phyloP scores from a whole-genome alignment of 1,140 invertebrate genomes.

The Euwallacea fornicatus region DNA sequence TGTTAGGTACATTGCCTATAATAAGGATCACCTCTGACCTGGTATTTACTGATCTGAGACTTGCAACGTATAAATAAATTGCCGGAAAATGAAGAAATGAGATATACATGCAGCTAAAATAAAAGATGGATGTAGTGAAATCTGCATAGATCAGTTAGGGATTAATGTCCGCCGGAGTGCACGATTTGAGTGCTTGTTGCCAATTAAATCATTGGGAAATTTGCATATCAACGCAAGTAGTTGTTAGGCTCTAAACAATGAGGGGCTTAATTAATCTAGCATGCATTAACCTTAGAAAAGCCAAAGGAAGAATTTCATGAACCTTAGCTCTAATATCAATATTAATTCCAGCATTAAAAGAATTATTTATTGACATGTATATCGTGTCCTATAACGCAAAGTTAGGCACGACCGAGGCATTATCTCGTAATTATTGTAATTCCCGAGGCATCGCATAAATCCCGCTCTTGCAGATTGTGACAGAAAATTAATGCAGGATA shows the following conservation, averaged over 20 bases:
- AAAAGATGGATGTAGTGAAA: constrained; percentile 29
- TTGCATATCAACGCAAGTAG: too few species aligned
- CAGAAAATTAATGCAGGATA: constrained; percentile 38
- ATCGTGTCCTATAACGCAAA: constrained; percentile 37
- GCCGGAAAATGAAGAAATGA: constrained; percentile 33
- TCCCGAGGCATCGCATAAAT: constrained; percentile 36
- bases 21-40: constrained; percentile 34
- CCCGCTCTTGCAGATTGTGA: constrained; percentile 35
- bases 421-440: constrained; percentile 40
- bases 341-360: constrained; percentile 30
- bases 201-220: constrained; percentile 27
- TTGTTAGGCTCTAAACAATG: background rate
- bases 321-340: constrained; percentile 22
- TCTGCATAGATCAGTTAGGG: constrained; percentile 12
- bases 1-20: constrained; percentile 20
- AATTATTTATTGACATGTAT: constrained; percentile 40
- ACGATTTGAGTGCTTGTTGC: constrained; percentile 23
- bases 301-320: too few species aligned
- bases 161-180: constrained; percentile 11
- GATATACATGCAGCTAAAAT: constrained; percentile 27
- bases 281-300: too few species aligned
- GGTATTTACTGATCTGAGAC: constrained; percentile 31
- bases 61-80: constrained; percentile 31
- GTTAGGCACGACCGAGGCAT: constrained; percentile 34
- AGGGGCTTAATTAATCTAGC: background rate